Evolutionary conservation across 2,797 vertebrate species (phyloP), one percentile per base, ranked within the genome.

Genomic region (Mus minutoides): DNA sequence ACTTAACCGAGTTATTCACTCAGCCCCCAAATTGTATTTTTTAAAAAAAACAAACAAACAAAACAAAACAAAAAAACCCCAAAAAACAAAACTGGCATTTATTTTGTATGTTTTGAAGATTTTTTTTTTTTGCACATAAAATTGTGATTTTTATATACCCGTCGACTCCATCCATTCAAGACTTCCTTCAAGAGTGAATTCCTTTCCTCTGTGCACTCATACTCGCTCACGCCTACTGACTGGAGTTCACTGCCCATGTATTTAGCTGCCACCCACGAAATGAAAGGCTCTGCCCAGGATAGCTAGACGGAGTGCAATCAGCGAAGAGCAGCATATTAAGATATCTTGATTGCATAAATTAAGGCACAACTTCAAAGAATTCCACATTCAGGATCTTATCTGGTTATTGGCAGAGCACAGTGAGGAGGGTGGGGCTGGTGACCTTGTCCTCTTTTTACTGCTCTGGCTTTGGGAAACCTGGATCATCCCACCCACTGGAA

Each of bases 341-440:
- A 62, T 2, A 13, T 31, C 54, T 71, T n/a, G 13, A 60, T 91
- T 54, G 8, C 4, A 12, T 56, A 80, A 90, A 84, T 56, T 56
- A 64, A 73, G 46, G 46, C 31, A 12, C 26, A 71, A 43, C 91
- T 83, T 92, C 92, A 64, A 79, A 76, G 91, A 92, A 86, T 86
- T 58, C 75, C 91, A 83, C 13, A 5, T 60, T 64, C 29, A 78
- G 73, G 78, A 49, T 71, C 60, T 83, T 92, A 69, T 82, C 73
- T 31, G 43, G 86, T 88, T 67, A 71, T 78, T 56, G 49, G 8
- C 71, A 34, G 82, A 43, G 58, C 31, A 26, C 54, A 69, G 12
- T 0, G 46, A 87, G 13, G 21, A 16, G 43, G n/a, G 58, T 37
- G 31, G 14, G 58, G 60, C 60, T 80, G 58, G 56, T 75, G 62